A percentile compares a stretch with the other conserved stretches of the same genome.
Conservation (phyloP, 2,113 vertebrate genomes). For the Phrynocephalus versicolor region DNA sequence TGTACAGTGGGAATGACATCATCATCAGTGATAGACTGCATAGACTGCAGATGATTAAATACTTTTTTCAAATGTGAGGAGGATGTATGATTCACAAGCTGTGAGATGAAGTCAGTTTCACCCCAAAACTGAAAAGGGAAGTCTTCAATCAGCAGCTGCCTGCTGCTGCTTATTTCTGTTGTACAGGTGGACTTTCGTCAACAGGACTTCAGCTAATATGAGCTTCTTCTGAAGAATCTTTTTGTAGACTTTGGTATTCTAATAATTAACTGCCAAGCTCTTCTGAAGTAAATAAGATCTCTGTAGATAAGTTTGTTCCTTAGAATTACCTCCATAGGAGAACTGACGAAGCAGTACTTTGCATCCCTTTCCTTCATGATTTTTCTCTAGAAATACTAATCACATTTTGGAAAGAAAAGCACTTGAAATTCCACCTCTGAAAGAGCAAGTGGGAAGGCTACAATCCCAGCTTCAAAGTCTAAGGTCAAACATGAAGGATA, state of each 20-base stretch:
- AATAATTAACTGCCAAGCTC: background rate
- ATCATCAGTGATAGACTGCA: too few relatives aligned
- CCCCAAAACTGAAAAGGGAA: too few relatives aligned
- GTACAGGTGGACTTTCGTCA: too few relatives aligned
- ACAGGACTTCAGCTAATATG: background rate
- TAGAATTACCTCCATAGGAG: background rate
- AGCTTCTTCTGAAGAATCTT: background rate
- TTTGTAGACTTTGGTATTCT: background rate
- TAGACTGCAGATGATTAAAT: too few relatives aligned
- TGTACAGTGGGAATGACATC: too few relatives aligned
- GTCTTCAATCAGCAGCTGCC: too few relatives aligned
- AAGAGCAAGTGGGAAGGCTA: conserved; percentile 44
- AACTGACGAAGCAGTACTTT: background rate
- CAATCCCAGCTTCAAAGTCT: conserved; percentile 40
- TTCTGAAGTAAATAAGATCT: background rate
- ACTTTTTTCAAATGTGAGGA: too few relatives aligned
- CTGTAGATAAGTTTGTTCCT: background rate
- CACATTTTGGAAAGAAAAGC: conserved; percentile 51
- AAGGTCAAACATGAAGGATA: background rate
- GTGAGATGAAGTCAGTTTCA: too few relatives aligned
- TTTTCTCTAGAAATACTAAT: conserved; percentile 48
- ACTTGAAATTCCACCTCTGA: conserved; percentile 48
- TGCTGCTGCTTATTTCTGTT: too few relatives aligned
- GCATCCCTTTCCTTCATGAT: background rate
- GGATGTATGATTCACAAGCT: too few relatives aligned